Evolutionary conservation across 1,140 invertebrate species (phyloP), one percentile per base, ranked within the genome.

Genomic region (Drosophila setifemur): DNA sequence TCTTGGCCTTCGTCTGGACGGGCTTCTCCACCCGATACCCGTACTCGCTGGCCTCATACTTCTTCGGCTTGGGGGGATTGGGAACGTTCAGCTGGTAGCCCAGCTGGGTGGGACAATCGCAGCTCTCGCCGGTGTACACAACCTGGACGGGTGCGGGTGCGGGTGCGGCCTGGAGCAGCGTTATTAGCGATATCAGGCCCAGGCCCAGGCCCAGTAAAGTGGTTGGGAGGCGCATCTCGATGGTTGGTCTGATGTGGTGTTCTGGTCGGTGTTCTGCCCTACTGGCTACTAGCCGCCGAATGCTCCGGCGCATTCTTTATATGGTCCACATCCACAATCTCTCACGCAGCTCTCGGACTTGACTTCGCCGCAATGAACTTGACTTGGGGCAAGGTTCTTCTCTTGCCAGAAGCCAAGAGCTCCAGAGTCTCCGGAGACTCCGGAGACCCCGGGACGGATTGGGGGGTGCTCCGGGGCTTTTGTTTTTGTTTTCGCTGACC

Each of bases 21-120:
- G 88, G 88, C 16, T 79, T 78, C 7, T 90, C 88, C 28, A 90
- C 57, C 2, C 83, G 86, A 53, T 89, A 90, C 23, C 77, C 77
- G 33, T 89, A 86, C 23, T 89, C 67, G 31, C 16, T 54, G 5
- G 40, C 37, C 11, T 39, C 50, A 16, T 63, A 68, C 47, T 73
- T 79, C 48, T 60, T 75, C 2, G 60, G 71, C 28, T 79, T 78
- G 14, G 53, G 49, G 4, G 73, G 57, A 14, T 44, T 67, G 31
- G 87, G 88, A 21, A 88, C 70, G 55, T 89, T 89, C 3, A 89
- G 54, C 9, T 87, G 73, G 60, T 85, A 89, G 42, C 79, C 75
- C 53, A 89, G 37, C 43, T 77, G 63, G 5, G 68, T 63, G 50
- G 82, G 88, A 21, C 87, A 89, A 18, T 40, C 87, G 31, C 88